Evolutionary conservation across 2,797 vertebrate genomes (phyloP).

Genomic region (Sternarchorhynchus goeldii): DNA sequence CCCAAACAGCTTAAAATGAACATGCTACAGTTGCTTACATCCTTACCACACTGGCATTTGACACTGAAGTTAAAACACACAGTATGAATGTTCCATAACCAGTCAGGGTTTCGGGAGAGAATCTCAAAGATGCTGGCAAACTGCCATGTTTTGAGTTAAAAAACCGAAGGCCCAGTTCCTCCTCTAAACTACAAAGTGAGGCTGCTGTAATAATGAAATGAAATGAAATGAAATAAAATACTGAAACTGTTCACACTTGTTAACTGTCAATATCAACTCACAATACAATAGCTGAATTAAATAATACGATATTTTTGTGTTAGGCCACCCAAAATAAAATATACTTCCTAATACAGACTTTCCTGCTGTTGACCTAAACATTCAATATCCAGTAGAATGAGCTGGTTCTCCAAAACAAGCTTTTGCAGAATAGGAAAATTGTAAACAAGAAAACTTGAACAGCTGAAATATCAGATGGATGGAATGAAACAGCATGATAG

Average conservation of each 20-base stretch:
- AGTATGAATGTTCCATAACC: slow-evolving; percentile 17
- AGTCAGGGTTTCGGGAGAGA: slow-evolving; percentile 43
- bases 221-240: background rate
- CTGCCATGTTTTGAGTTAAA: slow-evolving; percentile 38
- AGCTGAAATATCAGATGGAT: background rate
- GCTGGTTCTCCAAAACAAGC: background rate
- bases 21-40: slow-evolving; percentile 14
- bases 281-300: no score
- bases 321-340: no score
- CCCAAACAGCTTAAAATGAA: background rate
- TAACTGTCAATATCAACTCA: background rate
- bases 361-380: no score
- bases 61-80: slow-evolving; percentile 24
- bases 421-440: background rate
- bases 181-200: background rate
- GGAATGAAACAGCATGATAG: background rate
- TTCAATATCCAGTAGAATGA: background rate
- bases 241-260: background rate
- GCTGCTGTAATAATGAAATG: background rate
- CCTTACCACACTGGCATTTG: slow-evolving; percentile 42
- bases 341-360: no score
- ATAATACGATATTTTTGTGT: no score
- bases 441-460: background rate
- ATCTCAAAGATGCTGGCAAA: background rate
- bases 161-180: slow-evolving; percentile 31